A percentile compares a stretch with the other conserved stretches of the same genome.
phyloP scores from a whole-genome alignment of 2,888 invertebrate genomes.

The Pristionchus exspectatus region DNA sequence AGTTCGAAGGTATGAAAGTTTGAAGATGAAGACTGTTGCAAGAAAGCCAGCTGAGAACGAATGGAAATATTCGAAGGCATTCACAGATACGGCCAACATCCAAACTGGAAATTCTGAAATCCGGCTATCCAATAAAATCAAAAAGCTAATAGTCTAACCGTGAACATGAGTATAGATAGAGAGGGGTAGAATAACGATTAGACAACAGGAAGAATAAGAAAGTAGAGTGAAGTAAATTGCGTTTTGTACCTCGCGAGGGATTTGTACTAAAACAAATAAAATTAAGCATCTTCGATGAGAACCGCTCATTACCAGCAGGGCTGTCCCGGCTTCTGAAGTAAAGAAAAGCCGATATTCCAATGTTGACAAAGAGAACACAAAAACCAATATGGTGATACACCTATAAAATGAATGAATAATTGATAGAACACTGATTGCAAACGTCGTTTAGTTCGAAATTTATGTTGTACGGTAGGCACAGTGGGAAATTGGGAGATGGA shows the following conservation, averaged over 20 bases:
- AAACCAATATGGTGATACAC: background rate
- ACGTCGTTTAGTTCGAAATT: constrained; percentile 3
- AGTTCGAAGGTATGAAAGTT: background rate
- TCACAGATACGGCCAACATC: background rate
- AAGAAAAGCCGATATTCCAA: background rate
- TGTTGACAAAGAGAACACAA: background rate
- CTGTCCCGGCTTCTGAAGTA: background rate
- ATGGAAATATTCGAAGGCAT: constrained; percentile 2
- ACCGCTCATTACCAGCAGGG: background rate
- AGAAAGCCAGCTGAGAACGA: background rate
- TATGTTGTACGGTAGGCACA: background rate
- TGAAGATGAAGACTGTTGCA: background rate
- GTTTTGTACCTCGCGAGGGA: background rate
- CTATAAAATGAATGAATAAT: background rate
- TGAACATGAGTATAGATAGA: background rate
- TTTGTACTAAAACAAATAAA: background rate
- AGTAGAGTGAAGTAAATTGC: background rate
- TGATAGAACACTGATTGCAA: background rate
- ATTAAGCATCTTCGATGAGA: background rate
- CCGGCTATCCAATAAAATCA: background rate
- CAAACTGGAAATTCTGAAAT: background rate
- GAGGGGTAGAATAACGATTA: background rate
- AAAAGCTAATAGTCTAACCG: background rate
- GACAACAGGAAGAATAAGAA: background rate
- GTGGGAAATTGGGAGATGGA: background rate